A percentile compares a stretch with the other conserved stretches of the same genome.
Conservation (phyloP, 2,888 invertebrate species). For the Pimpla rufipes region DNA sequence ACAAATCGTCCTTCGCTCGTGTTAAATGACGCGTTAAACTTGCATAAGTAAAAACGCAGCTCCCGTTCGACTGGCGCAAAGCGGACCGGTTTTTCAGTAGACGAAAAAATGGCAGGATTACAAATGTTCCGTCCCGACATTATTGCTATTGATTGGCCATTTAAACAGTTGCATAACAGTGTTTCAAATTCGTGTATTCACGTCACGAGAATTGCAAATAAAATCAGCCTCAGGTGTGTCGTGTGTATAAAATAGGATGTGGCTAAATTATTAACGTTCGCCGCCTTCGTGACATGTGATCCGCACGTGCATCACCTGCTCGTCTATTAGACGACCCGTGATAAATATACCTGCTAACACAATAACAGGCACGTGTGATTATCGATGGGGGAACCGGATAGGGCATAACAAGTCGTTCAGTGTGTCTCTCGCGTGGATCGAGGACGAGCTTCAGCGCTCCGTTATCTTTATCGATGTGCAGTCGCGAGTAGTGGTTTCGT, state of each 20-base stretch:
- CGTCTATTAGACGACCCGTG: conserved; percentile 47
- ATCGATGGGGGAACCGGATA: conserved; percentile 41
- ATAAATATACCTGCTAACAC: conserved; percentile 48
- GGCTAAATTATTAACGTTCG: background rate
- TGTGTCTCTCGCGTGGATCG: conserved; percentile 35
- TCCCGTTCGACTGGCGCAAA: no score
- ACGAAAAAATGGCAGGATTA: no score
- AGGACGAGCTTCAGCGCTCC: conserved; percentile 58
- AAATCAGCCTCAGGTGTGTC: background rate
- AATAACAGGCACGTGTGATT: conserved; percentile 50
- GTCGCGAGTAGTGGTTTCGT: conserved; percentile 48
- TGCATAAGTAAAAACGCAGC: no score
- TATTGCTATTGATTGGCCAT: no score
- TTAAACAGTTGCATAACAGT: background rate
- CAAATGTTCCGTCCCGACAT: no score
- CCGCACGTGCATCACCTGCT: conserved; percentile 3
- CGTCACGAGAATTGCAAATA: background rate
- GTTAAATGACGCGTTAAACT: no score
- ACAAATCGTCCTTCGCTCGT: no score
- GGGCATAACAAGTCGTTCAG: conserved; percentile 15
- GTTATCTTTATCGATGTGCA: conserved; percentile 73
- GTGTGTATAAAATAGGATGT: background rate
- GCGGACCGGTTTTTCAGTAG: no score
- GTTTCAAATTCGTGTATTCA: background rate
- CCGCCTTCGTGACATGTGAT: background rate